Base-by-base conservation (phyloP, 2,888 invertebrate species). In the Drosophila dives region DNA sequence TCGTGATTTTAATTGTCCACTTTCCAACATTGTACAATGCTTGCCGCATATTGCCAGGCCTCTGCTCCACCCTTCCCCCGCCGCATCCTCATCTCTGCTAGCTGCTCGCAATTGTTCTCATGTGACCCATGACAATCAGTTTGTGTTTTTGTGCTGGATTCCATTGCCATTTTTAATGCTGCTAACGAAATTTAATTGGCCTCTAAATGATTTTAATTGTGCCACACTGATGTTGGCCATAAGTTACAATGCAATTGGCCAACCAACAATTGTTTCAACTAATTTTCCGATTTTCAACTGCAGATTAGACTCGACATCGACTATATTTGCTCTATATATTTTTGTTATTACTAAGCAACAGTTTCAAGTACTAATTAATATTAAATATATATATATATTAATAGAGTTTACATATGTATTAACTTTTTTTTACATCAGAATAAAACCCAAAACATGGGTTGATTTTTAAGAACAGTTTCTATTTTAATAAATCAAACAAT, bases 151-250 rank as follows among this genome's bases (percentile, higher is more conserved):
- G 45, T 45, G 62, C 53, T 26, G 58, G 67, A 70, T 66, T 64
- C 62, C 73, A 61, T 77, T 74, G 80, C 75, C 69, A 77, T 75
- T 89, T 85, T 85, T 79, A 89, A 86, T 90, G 85, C 78, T 80
- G 81, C 82, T 89, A 86, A 86, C 90, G 89, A 90, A 90, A 83
- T 89, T 87, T 84, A 86, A 90, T 89, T 89, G 88, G 77, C 79
- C 80, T 83, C 90, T 90, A 89, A 89, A 89, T 89, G 89, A 89
- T 90, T 89, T 89, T 89, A 89, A 89, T 90, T 82, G 90, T 81
- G 82, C 89, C 83, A 88, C 79, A 83, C 90, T 89, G 85, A 86
- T 86, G 85, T 78, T 66, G 88, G 59, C 83, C 90, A 86, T 86
- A 84, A 89, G 78, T 89, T 85, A 85, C 88, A 83, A 62, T 55